These are phyloP conservation scores for Lepisosteus osseus DNA, from an alignment of 2,113 vertebrate genomes.

Conservation along the genomic window DNA sequence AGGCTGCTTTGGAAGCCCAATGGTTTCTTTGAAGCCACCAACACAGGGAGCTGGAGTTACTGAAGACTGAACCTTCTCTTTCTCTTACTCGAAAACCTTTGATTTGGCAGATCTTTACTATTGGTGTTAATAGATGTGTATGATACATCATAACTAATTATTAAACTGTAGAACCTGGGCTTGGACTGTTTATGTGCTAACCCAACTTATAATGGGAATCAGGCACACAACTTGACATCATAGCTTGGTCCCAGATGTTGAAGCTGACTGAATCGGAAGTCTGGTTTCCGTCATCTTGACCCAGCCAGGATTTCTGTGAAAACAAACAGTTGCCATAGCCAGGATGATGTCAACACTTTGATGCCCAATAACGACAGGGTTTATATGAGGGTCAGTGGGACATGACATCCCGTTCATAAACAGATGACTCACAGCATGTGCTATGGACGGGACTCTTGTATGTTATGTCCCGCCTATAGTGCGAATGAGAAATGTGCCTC, in stretches of 20 bases:
- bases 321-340: conserved; percentile 59
- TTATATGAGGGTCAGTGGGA: conserved; percentile 56
- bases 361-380: conserved; percentile 47
- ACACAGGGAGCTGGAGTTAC: background rate
- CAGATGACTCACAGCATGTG: conserved; percentile 38
- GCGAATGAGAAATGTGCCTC: background rate
- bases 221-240: conserved; percentile 73
- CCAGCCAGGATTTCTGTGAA: conserved; percentile 43
- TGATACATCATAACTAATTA: conserved; percentile 39
- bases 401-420: conserved; percentile 48
- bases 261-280: conserved; percentile 50
- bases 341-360: conserved; percentile 55
- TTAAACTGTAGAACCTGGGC: conserved; percentile 42
- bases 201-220: conserved; percentile 61
- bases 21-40: background rate
- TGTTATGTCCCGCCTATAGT: background rate
- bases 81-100: too few relatives aligned
- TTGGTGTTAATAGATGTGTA: conserved; percentile 11
- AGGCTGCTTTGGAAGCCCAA: too few relatives aligned
- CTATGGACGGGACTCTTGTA: background rate
- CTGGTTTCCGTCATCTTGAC: conserved; percentile 62
- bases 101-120: background rate
- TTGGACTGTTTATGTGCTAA: conserved; percentile 57
- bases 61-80: background rate
- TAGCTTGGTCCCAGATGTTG: conserved; percentile 52